Base-by-base conservation (phyloP, 2,888 invertebrate species). In the Heliconius cydno region DNA sequence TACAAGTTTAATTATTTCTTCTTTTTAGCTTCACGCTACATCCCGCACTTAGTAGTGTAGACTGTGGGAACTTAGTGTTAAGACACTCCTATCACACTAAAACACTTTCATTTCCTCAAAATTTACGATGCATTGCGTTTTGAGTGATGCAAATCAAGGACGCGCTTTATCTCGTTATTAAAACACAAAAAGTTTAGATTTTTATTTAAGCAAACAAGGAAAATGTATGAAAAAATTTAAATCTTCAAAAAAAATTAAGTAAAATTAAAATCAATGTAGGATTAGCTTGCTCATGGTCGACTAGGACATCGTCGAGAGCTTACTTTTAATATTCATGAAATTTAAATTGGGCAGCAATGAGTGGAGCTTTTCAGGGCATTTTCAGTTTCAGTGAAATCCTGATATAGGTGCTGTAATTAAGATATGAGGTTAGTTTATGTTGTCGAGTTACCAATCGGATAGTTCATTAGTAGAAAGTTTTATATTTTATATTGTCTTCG, bases 321-420 rank as follows among this genome's bases (percentile, higher is more conserved):
- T 72, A 79, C 65, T 66, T 71, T 76, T 79, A 81, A 79, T 79
- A 76, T 81, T 81, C 79, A 79, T 81, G 80, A 81, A 79, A 80
- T 79, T 79, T 81, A 72, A 79, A 81, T 81, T 76, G 76, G 73
- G 73, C 63, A 78, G 78, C 66, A 67, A 78, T 73, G 78, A 78
- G 28, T 78, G 67, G 78, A 67, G 66, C 60, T 67, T 78, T 74
- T 74, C 67, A 60, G 73, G 65, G 67, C 73, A 74, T 78, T 74
- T 73, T 34, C 78, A 65, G 73, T 78, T 74, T 41, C 0, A 30
- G 6, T 30, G 38, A 57, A 65, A 60, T 74, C 28, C 57, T 67
- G 28, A 75, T 75, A 46, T 75, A 65, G 73, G 73, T 46, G 75
- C 65, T 22, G 41, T 75, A 75, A 75, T 75, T 75, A 75, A 66